A percentile compares a stretch with the other conserved stretches of the same genome.
Conservation (phyloP, 1,140 invertebrate species). For the Drosophila sturtevanti region DNA sequence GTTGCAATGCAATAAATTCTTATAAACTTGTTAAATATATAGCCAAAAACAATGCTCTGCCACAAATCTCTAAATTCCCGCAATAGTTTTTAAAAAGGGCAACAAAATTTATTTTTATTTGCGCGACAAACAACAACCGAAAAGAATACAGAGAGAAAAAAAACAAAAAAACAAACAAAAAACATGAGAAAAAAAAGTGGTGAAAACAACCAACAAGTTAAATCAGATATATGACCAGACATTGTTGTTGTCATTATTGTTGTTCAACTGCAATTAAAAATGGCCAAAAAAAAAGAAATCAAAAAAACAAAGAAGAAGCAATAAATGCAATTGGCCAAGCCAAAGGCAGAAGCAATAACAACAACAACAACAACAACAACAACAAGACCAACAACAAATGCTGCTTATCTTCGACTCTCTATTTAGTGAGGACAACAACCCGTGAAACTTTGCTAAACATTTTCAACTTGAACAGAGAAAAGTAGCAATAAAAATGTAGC, state of each 20-base stretch:
- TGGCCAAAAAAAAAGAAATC: slow-evolving; percentile 37
- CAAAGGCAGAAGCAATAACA: slow-evolving; percentile 26
- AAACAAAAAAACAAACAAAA: slow-evolving; percentile 15
- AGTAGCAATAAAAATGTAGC: slow-evolving; percentile 75
- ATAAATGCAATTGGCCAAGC: slow-evolving; percentile 41
- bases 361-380: slow-evolving; percentile 39
- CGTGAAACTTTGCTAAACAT: slow-evolving; percentile 57
- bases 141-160: slow-evolving; percentile 39
- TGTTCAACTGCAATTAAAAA: slow-evolving; percentile 76
- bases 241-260: slow-evolving; percentile 35
- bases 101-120: slow-evolving; percentile 66
- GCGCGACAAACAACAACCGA: slow-evolving; percentile 43
- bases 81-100: slow-evolving; percentile 75
- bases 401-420: slow-evolving; percentile 63
- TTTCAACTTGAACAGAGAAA: slow-evolving; percentile 30
- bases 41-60: slow-evolving; percentile 46
- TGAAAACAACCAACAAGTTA: slow-evolving; percentile 65
- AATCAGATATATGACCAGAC: slow-evolving; percentile 75
- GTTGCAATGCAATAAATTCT: slow-evolving; percentile 49
- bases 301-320: not conserved
- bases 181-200: slow-evolving; percentile 41
- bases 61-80: slow-evolving; percentile 77
- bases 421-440: slow-evolving; percentile 51
- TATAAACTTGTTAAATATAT: slow-evolving; percentile 25
- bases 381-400: slow-evolving; percentile 42